phyloP scores from a whole-genome alignment of 2,797 vertebrate genomes.

The Calcarius lapponicus region DNA sequence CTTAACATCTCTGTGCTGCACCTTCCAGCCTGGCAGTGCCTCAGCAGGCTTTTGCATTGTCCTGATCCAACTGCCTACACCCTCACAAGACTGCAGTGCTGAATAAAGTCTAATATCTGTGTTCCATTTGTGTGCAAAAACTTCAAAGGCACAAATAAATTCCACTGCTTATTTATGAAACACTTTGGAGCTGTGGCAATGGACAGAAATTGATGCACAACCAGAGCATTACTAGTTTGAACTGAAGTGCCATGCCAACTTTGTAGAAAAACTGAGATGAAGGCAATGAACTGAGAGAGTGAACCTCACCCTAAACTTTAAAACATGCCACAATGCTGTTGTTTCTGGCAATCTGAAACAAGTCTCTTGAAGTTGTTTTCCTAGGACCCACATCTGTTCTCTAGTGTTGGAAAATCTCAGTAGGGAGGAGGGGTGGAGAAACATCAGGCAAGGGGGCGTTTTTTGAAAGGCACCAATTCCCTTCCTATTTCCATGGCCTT shows the following conservation, averaged over 20 bases:
- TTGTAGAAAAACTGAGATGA: neutral
- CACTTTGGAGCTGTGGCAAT: neutral
- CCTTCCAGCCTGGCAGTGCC: neutral
- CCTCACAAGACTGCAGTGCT: neutral
- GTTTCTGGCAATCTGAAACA: neutral
- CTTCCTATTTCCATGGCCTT: neutral
- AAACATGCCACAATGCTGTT: neutral
- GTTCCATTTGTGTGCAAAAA: neutral
- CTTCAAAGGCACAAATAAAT: conserved; percentile 45
- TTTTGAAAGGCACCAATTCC: neutral
- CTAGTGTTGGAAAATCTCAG: neutral
- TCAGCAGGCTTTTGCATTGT: neutral
- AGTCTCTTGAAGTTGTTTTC: neutral
- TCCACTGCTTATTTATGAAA: conserved; percentile 12
- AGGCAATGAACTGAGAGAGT: neutral
- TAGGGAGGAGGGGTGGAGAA: neutral
- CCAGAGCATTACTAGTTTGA: neutral
- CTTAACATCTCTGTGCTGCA: fast-evolving
- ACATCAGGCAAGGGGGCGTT: neutral
- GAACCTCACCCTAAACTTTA: neutral
- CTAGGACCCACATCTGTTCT: neutral
- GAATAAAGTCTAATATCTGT: neutral
- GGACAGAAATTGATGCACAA: neutral
- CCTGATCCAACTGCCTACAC: neutral
- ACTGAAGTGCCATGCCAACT: neutral